Percentiles rank a stretch among this genome's conserved stretches.
Evolutionary conservation across 2,888 invertebrate genomes (phyloP).

Genomic region (Drosophila prostipennis): DNA sequence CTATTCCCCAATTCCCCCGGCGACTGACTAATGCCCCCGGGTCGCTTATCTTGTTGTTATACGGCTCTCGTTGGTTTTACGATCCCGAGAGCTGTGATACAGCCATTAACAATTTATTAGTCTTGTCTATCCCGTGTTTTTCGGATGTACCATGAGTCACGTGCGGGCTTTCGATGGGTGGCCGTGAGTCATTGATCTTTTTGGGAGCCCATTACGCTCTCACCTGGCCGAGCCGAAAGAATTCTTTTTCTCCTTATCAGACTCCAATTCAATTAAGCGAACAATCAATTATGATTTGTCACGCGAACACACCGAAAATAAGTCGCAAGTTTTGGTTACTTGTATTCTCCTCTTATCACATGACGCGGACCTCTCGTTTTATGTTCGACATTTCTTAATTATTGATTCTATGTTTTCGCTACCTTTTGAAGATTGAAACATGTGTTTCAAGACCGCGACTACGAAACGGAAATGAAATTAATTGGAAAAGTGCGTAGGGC

Average conservation of each 20-base stretch:
- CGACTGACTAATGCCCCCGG: conserved; percentile 59
- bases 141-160: conserved; percentile 59
- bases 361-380: conserved; percentile 60
- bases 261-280: conserved; percentile 80
- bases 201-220: conserved; percentile 12
- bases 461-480: conserved; percentile 76
- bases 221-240: conserved; percentile 10
- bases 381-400: conserved; percentile 82
- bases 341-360: conserved; percentile 33
- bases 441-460: conserved; percentile 52
- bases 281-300: conserved; percentile 82
- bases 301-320: conserved; percentile 63
- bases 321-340: conserved; percentile 25
- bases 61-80: conserved; percentile 49
- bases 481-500: conserved; percentile 75
- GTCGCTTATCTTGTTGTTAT: conserved; percentile 53
- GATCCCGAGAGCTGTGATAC: conserved; percentile 73
- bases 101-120: conserved; percentile 78
- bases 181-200: conserved; percentile 50
- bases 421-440: conserved; percentile 83
- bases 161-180: conserved; percentile 35
- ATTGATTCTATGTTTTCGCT: conserved; percentile 82
- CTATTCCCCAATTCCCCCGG: conserved; percentile 12
- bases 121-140: conserved; percentile 57
- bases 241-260: conserved; percentile 51